A percentile compares a stretch with the other conserved stretches of the same genome.
phyloP scores from a whole-genome alignment of 2,888 invertebrate species.

The Drosophila yooni region DNA sequence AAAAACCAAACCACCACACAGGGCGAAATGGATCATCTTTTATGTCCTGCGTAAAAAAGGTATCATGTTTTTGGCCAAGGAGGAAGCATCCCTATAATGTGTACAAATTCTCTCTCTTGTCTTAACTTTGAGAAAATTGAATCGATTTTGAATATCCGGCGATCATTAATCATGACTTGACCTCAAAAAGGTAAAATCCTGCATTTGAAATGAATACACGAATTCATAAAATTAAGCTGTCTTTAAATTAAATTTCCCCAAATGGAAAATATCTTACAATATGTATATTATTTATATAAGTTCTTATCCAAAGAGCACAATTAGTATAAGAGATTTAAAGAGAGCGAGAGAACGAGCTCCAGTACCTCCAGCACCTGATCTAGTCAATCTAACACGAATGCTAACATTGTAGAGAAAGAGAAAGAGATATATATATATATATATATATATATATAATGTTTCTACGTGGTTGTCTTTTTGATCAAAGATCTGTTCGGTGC shows the following conservation, averaged over 20 bases:
- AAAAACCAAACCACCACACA: background rate
- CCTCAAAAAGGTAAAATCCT: background rate
- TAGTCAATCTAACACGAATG: background rate
- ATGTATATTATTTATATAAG: background rate
- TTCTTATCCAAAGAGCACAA: background rate
- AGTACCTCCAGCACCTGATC: background rate
- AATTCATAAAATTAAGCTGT: background rate
- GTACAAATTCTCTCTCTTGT: background rate
- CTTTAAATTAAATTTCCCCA: background rate
- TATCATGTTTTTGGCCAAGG: background rate
- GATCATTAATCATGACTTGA: background rate
- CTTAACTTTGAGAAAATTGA: background rate
- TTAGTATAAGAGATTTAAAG: accelerated
- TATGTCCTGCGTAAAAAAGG: background rate
- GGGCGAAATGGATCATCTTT: background rate
- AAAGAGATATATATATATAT: background rate
- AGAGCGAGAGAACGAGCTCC: background rate
- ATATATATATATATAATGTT: too few relatives aligned
- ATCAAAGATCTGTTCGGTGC: background rate
- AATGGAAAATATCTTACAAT: background rate
- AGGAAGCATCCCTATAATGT: background rate
- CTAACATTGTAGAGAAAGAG: background rate
- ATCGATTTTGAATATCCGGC: background rate
- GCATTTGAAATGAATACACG: background rate
- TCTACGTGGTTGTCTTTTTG: background rate